Evolutionary conservation across 2,797 vertebrate genomes (phyloP).

Genomic region (Sciurus vulgaris): DNA sequence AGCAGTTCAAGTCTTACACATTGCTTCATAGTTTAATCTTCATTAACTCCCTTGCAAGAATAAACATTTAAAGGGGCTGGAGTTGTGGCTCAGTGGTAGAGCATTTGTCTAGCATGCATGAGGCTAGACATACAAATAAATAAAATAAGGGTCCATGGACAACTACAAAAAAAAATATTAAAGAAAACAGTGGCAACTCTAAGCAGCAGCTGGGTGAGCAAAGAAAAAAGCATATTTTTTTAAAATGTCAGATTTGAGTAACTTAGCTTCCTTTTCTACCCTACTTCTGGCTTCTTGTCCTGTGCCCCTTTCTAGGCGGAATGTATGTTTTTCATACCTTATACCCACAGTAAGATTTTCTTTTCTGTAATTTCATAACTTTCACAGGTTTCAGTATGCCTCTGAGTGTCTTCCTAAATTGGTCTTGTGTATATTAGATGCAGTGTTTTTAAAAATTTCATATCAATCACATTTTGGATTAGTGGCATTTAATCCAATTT

Average conservation of each 20-base stretch:
- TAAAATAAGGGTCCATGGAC: no score
- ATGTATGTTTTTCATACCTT: slow-evolving; percentile 1
- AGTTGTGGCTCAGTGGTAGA: no score
- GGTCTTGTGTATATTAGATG: neutral
- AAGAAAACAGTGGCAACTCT: neutral
- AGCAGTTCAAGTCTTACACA: neutral
- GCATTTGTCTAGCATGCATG: no score
- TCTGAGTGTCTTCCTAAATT: slow-evolving; percentile 28
- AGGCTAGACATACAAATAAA: no score
- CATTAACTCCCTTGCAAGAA: neutral
- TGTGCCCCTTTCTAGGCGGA: neutral
- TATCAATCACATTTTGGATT: slow-evolving; percentile 14
- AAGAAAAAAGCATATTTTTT: neutral
- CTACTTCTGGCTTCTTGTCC: neutral
- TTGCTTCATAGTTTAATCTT: slow-evolving; percentile 35
- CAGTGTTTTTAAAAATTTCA: neutral
- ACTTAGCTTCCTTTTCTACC: neutral
- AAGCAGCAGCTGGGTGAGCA: slow-evolving; percentile 1
- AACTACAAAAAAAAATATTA: no score
- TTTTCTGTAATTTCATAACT: neutral
- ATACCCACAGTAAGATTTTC: neutral
- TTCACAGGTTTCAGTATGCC: neutral
- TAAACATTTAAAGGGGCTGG: neutral
- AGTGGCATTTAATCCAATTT: neutral
- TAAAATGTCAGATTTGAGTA: slow-evolving; percentile 51